Percentiles rank a stretch among this genome's conserved stretches.
phyloP scores from a whole-genome alignment of 2,797 vertebrate species.

The Microtus californicus region DNA sequence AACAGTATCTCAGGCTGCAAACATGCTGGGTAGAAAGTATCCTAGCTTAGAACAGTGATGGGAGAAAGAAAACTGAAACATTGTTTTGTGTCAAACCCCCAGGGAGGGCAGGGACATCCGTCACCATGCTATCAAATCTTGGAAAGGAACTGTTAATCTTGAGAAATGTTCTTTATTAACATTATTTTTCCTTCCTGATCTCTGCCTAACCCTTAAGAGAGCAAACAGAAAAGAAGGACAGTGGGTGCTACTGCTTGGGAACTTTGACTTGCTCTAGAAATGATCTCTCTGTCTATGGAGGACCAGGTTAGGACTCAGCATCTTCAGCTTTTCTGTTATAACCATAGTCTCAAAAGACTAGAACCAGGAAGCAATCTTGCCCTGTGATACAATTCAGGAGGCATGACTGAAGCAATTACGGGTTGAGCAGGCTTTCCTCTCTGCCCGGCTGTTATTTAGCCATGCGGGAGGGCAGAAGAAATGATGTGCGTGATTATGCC shows the following conservation, averaged over 20 bases:
- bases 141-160: neutral
- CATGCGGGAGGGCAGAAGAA: neutral
- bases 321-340: neutral
- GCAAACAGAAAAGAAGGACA: neutral
- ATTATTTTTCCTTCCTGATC: neutral
- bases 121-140: neutral
- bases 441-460: neutral
- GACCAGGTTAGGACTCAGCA: neutral
- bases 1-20: neutral
- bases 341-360: neutral
- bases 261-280: neutral
- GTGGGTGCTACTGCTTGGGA: neutral
- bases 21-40: neutral
- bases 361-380: neutral
- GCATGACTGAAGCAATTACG: neutral
- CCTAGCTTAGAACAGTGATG: neutral
- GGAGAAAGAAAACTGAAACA: neutral
- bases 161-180: neutral
- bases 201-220: neutral
- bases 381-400: neutral
- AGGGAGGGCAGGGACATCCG: neutral
- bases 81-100: neutral
- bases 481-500: neutral
- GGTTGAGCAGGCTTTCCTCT: fast-evolving
- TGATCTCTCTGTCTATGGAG: fast-evolving